Evolutionary conservation across 2,113 vertebrate species (phyloP), one percentile per base, ranked within the genome.

Genomic region (Actenoides lindsayi): DNA sequence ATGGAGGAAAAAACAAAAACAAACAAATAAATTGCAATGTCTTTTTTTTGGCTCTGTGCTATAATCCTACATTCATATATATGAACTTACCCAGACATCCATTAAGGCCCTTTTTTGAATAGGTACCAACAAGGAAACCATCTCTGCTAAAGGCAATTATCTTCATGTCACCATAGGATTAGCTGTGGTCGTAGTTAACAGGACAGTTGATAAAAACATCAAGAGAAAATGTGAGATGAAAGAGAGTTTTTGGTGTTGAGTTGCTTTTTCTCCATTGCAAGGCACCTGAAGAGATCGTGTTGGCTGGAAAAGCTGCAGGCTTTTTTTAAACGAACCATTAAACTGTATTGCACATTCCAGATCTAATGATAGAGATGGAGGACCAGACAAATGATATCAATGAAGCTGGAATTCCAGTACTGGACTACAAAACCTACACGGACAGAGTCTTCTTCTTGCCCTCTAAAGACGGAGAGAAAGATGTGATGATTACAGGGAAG

Each of bases 331-430:
- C 25, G 6, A 84, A 35, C 30, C 67, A 69, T 60, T 78, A 70
- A 91, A 87, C 31, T 83, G 10, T 70, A 14, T 91, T 87, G 46
- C n/a, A 14, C 82, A 9, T 96, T 96, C 53, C 96, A 99, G 99
- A 99, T 94, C 98, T 99, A 68, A 99, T 99, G 99, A 99, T 99
- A 31, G 99, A 99, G 90, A 99, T 99, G 99, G 99, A 99, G 90
- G 99, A 99, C 96, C 99, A 99, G 93, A 99, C 99, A 65, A 99
- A 98, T 27, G 99, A 99, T 24, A 97, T 99, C 83, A 99, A 98
- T 13, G 99, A 99, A 96, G 99, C 98, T 5, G 98, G 99, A 83
- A 99, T 99, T 89, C 99, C 99, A 7, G 99, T 99, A 91, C 95
- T 99, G 82, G 99, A 99, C 97, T 99, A 99, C 96, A 99, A 99